Base-by-base conservation (phyloP, 2,113 vertebrate genomes). In the Acinonyx jubatus region DNA sequence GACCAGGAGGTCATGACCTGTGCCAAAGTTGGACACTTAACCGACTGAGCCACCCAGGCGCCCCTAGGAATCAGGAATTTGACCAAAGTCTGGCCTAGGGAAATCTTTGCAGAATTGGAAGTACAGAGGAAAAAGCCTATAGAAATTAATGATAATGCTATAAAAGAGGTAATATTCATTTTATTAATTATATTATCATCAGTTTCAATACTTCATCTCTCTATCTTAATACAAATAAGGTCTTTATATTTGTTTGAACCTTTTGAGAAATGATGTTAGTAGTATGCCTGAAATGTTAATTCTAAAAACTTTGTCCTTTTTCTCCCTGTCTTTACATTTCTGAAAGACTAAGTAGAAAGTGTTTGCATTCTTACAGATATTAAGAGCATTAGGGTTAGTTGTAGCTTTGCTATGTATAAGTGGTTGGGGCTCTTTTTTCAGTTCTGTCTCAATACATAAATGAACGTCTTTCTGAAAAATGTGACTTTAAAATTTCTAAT, bases 391-490 rank as follows among this genome's bases (percentile, higher is more conserved):
- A 9, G 52, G 48, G 4, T 61, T 93, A 55, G 14, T 78, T 31
- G 69, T 27, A 8, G 52, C 25, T 88, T 68, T 65, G 25, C 88
- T 55, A 63, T 50, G 48, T 41, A 2, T 90, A 87, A 82, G 52
- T 76, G 52, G 31, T 61, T 25, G 36, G 68, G 25, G 3, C 23
- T 87, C 57, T 57, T 66, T 76, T 68, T 97, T 96, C 16, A 61
- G 3, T 95, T 87, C 21, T 73, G 2, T 38, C 7, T 38, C 45
- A 89, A 1, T 90, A 55, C 1, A 38, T n/a, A 61, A 94, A 15
- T 85, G 69, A 85, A 48, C 86, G n/a, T 90, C 74, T 79, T 96
- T 83, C 45, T 81, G 81, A 50, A 78, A 97, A 94, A 79, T 38
- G 29, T 41, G 66, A 86, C 74, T 79, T 80, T 94, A 94, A 81